Evolutionary conservation across 2,797 vertebrate species (phyloP).

Genomic region (Pseudochirops corinnae): DNA sequence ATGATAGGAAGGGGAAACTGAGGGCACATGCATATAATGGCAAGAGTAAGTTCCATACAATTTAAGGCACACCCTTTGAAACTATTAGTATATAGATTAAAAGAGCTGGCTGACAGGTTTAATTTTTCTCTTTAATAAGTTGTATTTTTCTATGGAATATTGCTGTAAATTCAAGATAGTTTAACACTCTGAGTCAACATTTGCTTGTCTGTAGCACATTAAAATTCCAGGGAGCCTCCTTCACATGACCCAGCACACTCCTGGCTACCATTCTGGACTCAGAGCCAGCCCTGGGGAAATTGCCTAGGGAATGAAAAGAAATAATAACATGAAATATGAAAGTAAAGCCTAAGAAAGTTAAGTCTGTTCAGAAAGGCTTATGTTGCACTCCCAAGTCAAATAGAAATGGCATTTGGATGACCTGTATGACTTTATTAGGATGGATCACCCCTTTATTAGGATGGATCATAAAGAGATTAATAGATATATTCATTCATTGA

Average conservation of each 20-base stretch:
- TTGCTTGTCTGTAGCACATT: neutral
- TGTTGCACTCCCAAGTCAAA: neutral
- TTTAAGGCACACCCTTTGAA: neutral
- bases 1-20: neutral
- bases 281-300: neutral
- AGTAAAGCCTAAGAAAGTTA: neutral
- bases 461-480: neutral
- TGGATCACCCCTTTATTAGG: neutral
- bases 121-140: neutral
- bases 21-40: neutral
- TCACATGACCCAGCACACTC: neutral
- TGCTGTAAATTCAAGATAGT: neutral
- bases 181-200: neutral
- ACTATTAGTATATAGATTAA: neutral
- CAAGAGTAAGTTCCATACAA: neutral
- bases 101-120: neutral
- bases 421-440: neutral
- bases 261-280: neutral
- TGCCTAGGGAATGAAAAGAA: conserved; percentile 1
- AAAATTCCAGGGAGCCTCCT: neutral
- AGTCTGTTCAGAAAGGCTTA: neutral
- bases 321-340: neutral
- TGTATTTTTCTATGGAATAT: neutral
- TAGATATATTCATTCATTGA: no score
- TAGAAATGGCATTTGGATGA: neutral